Base-by-base conservation (phyloP, 2,797 vertebrate genomes). In the Carcharodon carcharias region DNA sequence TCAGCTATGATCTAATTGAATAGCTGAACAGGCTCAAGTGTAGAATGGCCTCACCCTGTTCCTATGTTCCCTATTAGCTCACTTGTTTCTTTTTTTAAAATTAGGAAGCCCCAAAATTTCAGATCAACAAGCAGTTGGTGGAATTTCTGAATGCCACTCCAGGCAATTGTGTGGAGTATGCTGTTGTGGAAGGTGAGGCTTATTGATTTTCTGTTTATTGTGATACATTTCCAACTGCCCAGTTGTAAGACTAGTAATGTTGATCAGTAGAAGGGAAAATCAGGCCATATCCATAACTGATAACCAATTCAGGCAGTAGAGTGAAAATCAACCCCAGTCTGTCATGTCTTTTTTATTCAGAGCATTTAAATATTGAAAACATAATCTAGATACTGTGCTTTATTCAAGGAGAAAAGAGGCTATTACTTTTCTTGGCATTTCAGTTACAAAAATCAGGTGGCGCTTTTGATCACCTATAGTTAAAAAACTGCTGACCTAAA, bases 151-250 rank as follows among this genome's bases (percentile, higher is more conserved):
- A 98, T 96, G 97, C 97, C 0, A 97, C 98, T 50, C 97, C 98
- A 40, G 98, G 97, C 94, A 98, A 97, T 0, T 98, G 98, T 97
- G 97, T 99, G 71, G 97, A 98, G 89, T 99, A 99, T 14, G 98
- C 98, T 96, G 98, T 98, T 93, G 97, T 99, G 56, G 98, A 99
- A 98, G 99, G 99, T 99, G 97, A 98, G 96, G 11, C 58, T 31
- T 63, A 26, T 45, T 26, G n/a, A 67, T 93, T 67, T 91, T 61
- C 14, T 61, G n/a, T 35, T 56, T 65, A 21, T n/a, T 93, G n/a
- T 93, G 23, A 8, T 85, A 67, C 2, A 11, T 67, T 93, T 93
- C 45, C 61, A 45, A 23, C 63, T 61, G 58, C n/a, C 6, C 21
- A 45, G 18, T 67, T 65, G 63, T 67, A 65, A 65, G 21, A 67